phyloP scores from a whole-genome alignment of 2,797 vertebrate genomes.

The Acanthis flammea region DNA sequence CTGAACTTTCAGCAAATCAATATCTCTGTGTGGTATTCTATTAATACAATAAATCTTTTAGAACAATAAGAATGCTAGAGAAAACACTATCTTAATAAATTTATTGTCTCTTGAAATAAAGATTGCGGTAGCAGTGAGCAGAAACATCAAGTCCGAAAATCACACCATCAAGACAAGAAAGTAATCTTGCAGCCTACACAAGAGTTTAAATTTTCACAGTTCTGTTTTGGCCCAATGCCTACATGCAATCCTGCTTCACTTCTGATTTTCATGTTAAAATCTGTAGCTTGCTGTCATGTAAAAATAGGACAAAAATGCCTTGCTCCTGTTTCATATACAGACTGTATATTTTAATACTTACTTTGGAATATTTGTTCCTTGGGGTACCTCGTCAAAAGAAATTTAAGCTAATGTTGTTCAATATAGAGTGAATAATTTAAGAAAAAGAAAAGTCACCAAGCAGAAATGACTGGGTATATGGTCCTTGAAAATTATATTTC shows the following conservation, averaged over 20 bases:
- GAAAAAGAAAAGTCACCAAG: not conserved
- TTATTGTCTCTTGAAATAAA: not conserved
- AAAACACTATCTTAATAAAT: not conserved
- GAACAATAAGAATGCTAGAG: not conserved
- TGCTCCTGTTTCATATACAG: not conserved
- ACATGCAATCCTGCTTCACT: slow-evolving; percentile 5
- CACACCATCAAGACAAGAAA: not conserved
- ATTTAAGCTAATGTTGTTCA: not conserved
- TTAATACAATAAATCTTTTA: not conserved
- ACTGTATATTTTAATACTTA: not conserved
- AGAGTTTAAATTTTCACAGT: slow-evolving; percentile 25
- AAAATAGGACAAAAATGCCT: slow-evolving; percentile 25
- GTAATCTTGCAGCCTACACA: slow-evolving; percentile 1
- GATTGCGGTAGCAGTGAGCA: not conserved
- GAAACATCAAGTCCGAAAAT: not conserved
- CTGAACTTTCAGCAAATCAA: not conserved
- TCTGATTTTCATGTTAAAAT: slow-evolving; percentile 12
- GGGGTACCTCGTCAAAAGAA: not conserved
- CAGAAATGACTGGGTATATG: not conserved
- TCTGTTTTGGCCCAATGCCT: slow-evolving; percentile 29
- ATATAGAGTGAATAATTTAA: not conserved
- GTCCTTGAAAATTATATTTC: not conserved
- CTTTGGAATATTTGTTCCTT: not conserved
- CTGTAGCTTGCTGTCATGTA: not conserved
- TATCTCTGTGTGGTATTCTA: not conserved